Evolutionary conservation across 2,888 invertebrate species (phyloP), one percentile per base, ranked within the genome.

Genomic region (Cosmia trapezina): DNA sequence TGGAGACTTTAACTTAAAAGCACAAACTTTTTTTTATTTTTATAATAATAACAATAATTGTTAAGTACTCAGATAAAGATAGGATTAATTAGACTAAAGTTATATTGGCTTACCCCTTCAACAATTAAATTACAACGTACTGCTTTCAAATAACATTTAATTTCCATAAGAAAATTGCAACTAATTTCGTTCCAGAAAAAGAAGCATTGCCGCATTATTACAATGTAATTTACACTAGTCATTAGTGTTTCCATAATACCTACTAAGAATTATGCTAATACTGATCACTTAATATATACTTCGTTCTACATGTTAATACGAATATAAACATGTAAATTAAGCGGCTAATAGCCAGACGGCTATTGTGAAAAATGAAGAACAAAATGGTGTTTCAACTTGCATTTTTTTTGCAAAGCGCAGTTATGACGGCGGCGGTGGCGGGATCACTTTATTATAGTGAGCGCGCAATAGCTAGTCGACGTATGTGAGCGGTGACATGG

Each of bases 281-380:
- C 66, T 59, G 66, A 73, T 77, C 73, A 73, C 77, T 79, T 73
- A 54, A 66, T 73, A 66, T 22, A 8, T n/a, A 14, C 33, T 22
- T 28, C 56, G 14, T 76, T 49, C 12, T 43, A 22, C 56, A 51
- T 76, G 56, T 57, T 57, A 66, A 73, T 45, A 57, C 8, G 33
- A 45, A 22, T 7, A 57, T 73, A 57, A 45, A 76, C 49, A 57
- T 73, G 67, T 67, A 43, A 56, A 74, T 68, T 60, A 64, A 37
- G 5, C 9, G 11, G 17, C 14, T 61, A 41, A 54, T 22, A 62
- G 37, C 12, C 6, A 19, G 19, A 57, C 5, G 14, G 33, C 8
- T 53, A 54, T 14, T 56, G 49, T 64, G 47, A 64, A 76, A 73
- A 56, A 56, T 56, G 17, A 1, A 43, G n/a, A 43, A 56, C 19